Percentiles rank a stretch among this genome's conserved stretches.
phyloP scores from a whole-genome alignment of 1,140 invertebrate species.

The Aricia agestis region DNA sequence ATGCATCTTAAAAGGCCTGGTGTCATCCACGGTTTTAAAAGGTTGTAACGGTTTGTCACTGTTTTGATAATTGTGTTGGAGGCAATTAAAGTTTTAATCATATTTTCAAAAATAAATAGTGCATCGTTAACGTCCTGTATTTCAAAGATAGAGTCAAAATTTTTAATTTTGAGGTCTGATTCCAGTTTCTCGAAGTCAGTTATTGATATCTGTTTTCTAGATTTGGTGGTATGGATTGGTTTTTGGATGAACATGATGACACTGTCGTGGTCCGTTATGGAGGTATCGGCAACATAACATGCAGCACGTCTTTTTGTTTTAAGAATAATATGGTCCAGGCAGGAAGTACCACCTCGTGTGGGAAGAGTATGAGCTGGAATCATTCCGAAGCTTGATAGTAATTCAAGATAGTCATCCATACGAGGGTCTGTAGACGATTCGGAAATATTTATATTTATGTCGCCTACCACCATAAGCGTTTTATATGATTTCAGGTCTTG shows the following conservation, averaged over 20 bases:
- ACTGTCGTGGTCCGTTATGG: conserved; percentile 3
- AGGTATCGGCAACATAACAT: not conserved
- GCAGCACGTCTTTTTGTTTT: not conserved
- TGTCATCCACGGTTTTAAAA: not conserved
- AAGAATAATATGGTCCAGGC: not conserved
- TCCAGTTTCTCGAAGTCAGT: not conserved
- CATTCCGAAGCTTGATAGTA: not conserved
- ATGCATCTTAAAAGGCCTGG: not conserved
- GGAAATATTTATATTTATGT: not conserved
- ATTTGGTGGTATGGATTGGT: not conserved
- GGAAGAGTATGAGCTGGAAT: conserved; percentile 1
- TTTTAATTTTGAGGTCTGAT: not conserved
- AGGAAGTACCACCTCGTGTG: not conserved
- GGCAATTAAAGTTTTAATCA: not conserved
- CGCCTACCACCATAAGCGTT: not conserved
- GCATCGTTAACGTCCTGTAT: not conserved
- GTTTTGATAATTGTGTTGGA: not conserved
- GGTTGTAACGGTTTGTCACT: not conserved
- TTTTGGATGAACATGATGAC: not conserved
- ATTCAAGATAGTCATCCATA: conserved; percentile 5
- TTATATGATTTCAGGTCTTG: not conserved
- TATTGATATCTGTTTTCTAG: not conserved
- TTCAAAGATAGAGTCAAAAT: not conserved
- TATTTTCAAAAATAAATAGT: not conserved
- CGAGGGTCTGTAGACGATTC: not conserved